Evolutionary conservation across 2,888 invertebrate genomes (phyloP).

Genomic region (Drosophila ustulata): DNA sequence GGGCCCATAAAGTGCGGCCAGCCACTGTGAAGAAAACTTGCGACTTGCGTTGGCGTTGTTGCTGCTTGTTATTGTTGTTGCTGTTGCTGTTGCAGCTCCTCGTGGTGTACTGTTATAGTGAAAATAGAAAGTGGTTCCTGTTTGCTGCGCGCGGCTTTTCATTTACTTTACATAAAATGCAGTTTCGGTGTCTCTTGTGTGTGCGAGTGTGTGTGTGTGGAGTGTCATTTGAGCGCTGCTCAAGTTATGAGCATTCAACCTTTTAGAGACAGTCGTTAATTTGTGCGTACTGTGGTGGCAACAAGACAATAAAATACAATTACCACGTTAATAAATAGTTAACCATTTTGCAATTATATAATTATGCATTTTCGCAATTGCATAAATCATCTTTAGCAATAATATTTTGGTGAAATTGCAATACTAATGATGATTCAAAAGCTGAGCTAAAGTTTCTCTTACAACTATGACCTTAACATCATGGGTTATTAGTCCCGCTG

Average conservation of each 20-base stretch:
- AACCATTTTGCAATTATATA: not conserved
- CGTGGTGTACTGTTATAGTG: slow-evolving; percentile 79
- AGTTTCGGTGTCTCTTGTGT: slow-evolving; percentile 49
- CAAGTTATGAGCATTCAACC: slow-evolving; percentile 36
- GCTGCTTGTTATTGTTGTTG: slow-evolving; percentile 25
- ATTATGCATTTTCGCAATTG: not conserved
- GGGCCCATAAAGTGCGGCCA: slow-evolving; percentile 67
- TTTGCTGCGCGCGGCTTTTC: slow-evolving; percentile 76
- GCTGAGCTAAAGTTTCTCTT: not conserved
- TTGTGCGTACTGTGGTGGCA: slow-evolving; percentile 14
- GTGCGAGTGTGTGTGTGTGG: slow-evolving; percentile 41
- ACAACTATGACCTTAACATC: slow-evolving; percentile 1
- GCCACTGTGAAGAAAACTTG: slow-evolving; percentile 69
- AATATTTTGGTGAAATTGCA: not conserved
- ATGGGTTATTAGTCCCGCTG: slow-evolving; percentile 9
- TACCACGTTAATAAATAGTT: slow-evolving; percentile 1
- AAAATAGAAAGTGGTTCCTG: slow-evolving; percentile 85
- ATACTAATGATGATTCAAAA: not conserved
- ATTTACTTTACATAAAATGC: slow-evolving; percentile 78
- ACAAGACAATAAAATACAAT: slow-evolving; percentile 6
- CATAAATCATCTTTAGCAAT: not conserved
- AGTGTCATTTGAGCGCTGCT: slow-evolving; percentile 44
- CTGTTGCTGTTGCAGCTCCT: slow-evolving; percentile 48
- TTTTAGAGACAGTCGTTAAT: slow-evolving; percentile 23
- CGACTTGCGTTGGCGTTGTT: slow-evolving; percentile 61